Evolutionary conservation across 2,797 vertebrate genomes (phyloP), one percentile per base, ranked within the genome.

Genomic region (Tenualosa ilisha): DNA sequence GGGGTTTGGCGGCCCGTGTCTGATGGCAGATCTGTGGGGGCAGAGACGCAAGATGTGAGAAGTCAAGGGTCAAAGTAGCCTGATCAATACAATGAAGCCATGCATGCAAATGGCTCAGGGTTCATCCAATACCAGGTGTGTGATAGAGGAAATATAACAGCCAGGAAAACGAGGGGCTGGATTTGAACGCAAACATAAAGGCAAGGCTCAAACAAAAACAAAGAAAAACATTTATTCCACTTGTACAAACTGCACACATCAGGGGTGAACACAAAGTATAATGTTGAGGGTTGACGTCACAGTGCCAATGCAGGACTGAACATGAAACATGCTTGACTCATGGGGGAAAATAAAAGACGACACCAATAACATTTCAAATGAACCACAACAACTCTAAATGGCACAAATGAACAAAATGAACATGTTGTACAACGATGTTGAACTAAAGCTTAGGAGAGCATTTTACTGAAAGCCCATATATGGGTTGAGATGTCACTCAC

Each of bases 1-100:
- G 96, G 93, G 81, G 94, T 91, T 89, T 95, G 95, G 88, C 94
- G 96, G 88, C 97, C 95, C 89, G 95, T 53, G 86, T 97, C 96
- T 88, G 93, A 92, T 89, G 95, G 86, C 87, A 88, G 90, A 88
- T 89, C 90, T 91, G 86, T 84, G 82, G 68, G 79, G 68, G 82
- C 13, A 86, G 63, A 84, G n/a, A 65, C 15, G 94, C 92, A 20
- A 37, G 82, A 20, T 53, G 82, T n/a, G 6, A 81, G 84, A 50
- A 53, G 31, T 83, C 63, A 89, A 90, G 84, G 17, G 89, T 92
- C 26, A 91, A 46, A 5, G 6, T 0, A 72, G 83, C 84, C 87
- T 84, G 81, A 56, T 53, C 31, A 90, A 7, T 56, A 87, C 43
- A 8, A 56, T 22, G 83, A 31, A n/a, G 61, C 88, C 26, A 53